Conservation (phyloP, 1,140 invertebrate species). For the Chionoecetes opilio region DNA sequence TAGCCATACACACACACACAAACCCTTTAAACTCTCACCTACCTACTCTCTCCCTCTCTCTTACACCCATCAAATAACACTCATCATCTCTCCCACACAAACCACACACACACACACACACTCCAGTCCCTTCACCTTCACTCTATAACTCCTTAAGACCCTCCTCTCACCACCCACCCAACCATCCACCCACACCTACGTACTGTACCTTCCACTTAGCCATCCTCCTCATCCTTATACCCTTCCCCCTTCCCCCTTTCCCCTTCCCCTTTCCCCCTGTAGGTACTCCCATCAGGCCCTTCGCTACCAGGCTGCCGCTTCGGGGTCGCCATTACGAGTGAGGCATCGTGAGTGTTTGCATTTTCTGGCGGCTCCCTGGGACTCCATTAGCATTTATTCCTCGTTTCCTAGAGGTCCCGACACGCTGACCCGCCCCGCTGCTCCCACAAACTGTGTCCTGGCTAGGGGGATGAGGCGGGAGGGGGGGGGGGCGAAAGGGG, state of each 20-base stretch:
- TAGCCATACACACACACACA: no score
- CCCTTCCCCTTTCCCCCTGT: background rate
- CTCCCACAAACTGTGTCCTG: constrained; percentile 15
- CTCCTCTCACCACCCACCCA: background rate
- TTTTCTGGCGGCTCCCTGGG: constrained; percentile 23
- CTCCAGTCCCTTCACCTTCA: background rate
- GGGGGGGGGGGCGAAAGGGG: background rate
- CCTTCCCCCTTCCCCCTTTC: background rate
- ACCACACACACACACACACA: background rate
- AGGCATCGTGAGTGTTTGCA: constrained; percentile 13
- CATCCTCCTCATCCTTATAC: background rate
- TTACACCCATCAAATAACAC: no score
- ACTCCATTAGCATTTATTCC: constrained; percentile 20
- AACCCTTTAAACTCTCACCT: no score
- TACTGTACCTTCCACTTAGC: background rate
- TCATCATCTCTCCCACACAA: no score
- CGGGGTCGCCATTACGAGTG: constrained; percentile 13
- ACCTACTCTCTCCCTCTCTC: no score
- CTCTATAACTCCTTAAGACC: background rate
- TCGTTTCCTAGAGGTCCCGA: constrained; percentile 6
- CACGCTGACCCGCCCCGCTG: constrained; percentile 10
- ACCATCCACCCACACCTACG: background rate
- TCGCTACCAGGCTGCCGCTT: no score
- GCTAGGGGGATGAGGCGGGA: background rate
- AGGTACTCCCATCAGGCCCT: no score